These are phyloP conservation scores for Dryobates pubescens DNA, from an alignment of 2,797 vertebrate genomes.

Conservation along the genomic window DNA sequence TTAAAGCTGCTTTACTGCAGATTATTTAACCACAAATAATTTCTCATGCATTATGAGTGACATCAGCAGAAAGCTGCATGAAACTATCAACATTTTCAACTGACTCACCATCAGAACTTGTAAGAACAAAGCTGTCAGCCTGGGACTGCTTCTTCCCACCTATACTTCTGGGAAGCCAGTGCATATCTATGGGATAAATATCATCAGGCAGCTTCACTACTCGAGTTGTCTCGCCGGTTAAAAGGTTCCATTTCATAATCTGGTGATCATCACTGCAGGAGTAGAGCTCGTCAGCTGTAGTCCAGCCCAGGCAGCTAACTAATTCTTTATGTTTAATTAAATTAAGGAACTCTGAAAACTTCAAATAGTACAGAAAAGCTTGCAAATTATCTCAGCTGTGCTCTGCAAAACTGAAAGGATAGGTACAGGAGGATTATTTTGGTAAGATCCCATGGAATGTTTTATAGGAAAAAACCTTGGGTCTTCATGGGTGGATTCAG, in stretches of 20 bases:
- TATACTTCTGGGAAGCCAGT: constrained; percentile 92
- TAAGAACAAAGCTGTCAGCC: constrained; percentile 91
- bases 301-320: constrained; percentile 94
- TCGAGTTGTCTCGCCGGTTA: constrained; percentile 86
- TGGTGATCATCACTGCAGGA: constrained; percentile 97
- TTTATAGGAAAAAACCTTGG: not conserved
- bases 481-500: no score
- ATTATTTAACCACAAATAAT: not conserved
- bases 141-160: constrained; percentile 90
- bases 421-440: not conserved
- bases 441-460: rapidly evolving
- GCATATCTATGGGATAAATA: constrained; percentile 91
- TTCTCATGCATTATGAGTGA: not conserved
- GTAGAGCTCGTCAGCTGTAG: constrained; percentile 92
- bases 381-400: not conserved
- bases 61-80: rapidly evolving
- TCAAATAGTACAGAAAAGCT: not conserved
- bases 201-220: constrained; percentile 90
- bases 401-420: not conserved
- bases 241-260: constrained; percentile 92
- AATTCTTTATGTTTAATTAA: constrained; percentile 82
- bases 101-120: constrained; percentile 92
- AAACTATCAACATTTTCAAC: not conserved
- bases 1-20: not conserved
- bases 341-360: constrained; percentile 68